A percentile compares a stretch with the other conserved stretches of the same genome.
Evolutionary conservation across 1,140 invertebrate genomes (phyloP).

Genomic region (Aphaenogaster ashmeadi): DNA sequence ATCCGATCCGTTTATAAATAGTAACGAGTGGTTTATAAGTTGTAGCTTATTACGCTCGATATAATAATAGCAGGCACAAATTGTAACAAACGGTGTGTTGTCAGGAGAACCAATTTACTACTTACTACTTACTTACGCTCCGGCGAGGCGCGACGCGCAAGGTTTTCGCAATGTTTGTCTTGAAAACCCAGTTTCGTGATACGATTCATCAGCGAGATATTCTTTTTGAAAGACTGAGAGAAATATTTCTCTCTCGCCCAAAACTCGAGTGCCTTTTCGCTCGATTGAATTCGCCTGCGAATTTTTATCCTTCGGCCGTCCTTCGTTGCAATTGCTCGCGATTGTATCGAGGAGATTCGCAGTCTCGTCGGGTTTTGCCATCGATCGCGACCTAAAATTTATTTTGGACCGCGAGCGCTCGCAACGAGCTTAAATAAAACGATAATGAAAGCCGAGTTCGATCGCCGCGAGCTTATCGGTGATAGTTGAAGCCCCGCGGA

Average conservation of each 20-base stretch:
- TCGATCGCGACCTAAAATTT: conserved; percentile 65
- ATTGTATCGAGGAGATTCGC: conserved; percentile 39
- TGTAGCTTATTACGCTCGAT: conserved; percentile 75
- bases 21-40: conserved; percentile 70
- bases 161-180: conserved; percentile 52
- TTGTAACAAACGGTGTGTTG: conserved; percentile 74
- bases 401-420: conserved; percentile 55
- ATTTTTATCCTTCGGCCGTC: conserved; percentile 24
- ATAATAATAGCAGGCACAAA: conserved; percentile 75
- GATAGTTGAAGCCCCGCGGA: conserved; percentile 63
- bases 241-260: not conserved
- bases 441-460: conserved; percentile 62
- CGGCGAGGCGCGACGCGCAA: conserved; percentile 27
- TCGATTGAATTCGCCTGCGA: not conserved
- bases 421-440: conserved; percentile 69
- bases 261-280: not conserved
- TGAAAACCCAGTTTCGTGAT: conserved; percentile 10
- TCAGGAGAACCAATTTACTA: conserved; percentile 74
- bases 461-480: conserved; percentile 67
- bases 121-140: conserved; percentile 67
- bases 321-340: not conserved
- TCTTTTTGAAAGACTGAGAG: not conserved
- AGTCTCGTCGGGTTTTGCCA: not conserved
- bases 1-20: conserved; percentile 73
- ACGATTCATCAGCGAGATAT: not conserved